A percentile compares a stretch with the other conserved stretches of the same genome.
Conservation (phyloP, 2,888 invertebrate genomes). For the Hartigia nigra region DNA sequence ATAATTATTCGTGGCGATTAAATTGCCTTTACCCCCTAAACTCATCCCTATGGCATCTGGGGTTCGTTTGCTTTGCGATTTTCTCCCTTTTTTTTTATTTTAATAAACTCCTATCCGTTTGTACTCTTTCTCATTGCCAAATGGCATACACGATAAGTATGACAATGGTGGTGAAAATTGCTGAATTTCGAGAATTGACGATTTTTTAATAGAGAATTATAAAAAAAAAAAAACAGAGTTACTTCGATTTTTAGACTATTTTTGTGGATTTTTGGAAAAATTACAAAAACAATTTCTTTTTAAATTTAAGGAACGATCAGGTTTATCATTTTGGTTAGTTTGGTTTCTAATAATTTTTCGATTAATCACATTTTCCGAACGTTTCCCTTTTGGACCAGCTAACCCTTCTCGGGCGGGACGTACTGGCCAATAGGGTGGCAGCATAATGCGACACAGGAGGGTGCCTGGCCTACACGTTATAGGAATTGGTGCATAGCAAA, state of each 20-base stretch:
- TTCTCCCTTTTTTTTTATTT: neutral
- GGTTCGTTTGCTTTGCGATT: neutral
- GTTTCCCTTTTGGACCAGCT: neutral
- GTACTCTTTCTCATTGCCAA: neutral
- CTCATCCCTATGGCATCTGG: neutral
- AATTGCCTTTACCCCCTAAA: slow-evolving; percentile 41
- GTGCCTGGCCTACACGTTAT: slow-evolving; percentile 36
- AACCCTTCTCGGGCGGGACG: neutral
- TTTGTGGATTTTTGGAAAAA: neutral
- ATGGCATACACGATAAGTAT: neutral
- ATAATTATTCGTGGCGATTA: slow-evolving; percentile 51
- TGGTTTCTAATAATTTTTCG: neutral
- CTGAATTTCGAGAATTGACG: neutral
- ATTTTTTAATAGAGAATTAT: neutral
- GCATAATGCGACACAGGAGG: slow-evolving; percentile 8
- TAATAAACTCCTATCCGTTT: neutral
- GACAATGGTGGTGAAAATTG: neutral
- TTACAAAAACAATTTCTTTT: too few species aligned
- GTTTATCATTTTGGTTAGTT: too few species aligned
- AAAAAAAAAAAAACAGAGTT: neutral
- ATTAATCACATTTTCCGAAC: neutral
- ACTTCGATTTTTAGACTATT: neutral
- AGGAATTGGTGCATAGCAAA: slow-evolving; percentile 63
- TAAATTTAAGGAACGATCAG: too few species aligned
- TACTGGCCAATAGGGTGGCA: neutral